phyloP scores from a whole-genome alignment of 1,140 invertebrate genomes.

The Agraylea sexmaculata region DNA sequence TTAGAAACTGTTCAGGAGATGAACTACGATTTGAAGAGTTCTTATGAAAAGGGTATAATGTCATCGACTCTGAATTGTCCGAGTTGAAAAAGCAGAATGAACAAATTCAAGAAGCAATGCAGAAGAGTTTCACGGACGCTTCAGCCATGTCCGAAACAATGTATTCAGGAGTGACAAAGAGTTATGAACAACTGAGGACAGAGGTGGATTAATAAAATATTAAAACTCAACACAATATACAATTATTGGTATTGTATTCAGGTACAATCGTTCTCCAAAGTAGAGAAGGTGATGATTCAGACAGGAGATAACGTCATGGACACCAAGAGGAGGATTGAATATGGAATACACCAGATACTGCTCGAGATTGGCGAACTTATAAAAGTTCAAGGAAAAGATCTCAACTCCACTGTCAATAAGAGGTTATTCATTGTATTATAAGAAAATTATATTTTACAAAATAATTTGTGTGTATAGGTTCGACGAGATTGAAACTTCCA shows the following conservation, averaged over 20 bases:
- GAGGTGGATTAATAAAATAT: constrained; percentile 32
- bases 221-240: not conserved
- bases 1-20: constrained; percentile 25
- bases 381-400: constrained; percentile 49
- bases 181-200: constrained; percentile 41
- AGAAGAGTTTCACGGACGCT: constrained; percentile 39
- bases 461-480: constrained; percentile 39
- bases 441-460: constrained; percentile 2
- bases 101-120: constrained; percentile 39
- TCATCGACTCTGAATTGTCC: constrained; percentile 27
- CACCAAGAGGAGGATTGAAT: constrained; percentile 72
- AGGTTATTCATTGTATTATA: constrained; percentile 26
- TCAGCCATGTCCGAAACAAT: constrained; percentile 42
- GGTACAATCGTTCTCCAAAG: constrained; percentile 48
- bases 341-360: constrained; percentile 74
- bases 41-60: constrained; percentile 28
- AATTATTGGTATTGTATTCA: constrained; percentile 13
- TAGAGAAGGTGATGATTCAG: constrained; percentile 68
- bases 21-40: constrained; percentile 23
- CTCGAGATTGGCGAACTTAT: constrained; percentile 63
- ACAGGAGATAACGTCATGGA: constrained; percentile 77
- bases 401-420: constrained; percentile 55
- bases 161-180: constrained; percentile 42
- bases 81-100: constrained; percentile 29
- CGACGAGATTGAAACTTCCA: constrained; percentile 52